Base-by-base conservation (phyloP, 2,797 vertebrate species). In the Acanthurus lineatus region DNA sequence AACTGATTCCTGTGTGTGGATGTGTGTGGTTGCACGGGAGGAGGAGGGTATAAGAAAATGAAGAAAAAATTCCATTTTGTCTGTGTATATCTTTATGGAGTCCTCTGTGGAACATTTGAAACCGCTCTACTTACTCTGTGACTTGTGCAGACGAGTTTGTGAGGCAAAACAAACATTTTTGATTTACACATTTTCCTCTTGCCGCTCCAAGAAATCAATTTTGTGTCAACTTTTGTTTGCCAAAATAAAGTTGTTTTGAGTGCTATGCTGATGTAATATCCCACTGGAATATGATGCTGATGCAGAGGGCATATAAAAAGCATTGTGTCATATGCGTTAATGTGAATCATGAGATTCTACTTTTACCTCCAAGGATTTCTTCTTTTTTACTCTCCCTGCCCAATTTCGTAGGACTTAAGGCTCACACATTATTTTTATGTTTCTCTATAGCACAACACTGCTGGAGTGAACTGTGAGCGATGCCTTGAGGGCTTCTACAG, bases 381-480 rank as follows among this genome's bases (percentile, higher is more conserved):
- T n/a, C n/a, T 32, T 4, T 63, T 32, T 1, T 52, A 5, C 20
- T 57, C 14, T 59, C 0, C 35, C 1, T 54, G 22, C 42, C 79
- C 1, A 52, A 14, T 53, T 54, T 9, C 71, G 4, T 60, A 5
- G 28, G 47, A 51, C 1, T 72, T 54, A 25, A 48, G 5, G 0
- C 20, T 73, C 16, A 64, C 25, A 25, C 15, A 14, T 44, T 16
- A 52, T 12, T 59, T 56, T 68, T 64, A 2, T 80, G 12, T 81
- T 38, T 47, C 73, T 88, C 62, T 83, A 63, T 47, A 99, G 98
- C 97, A 98, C 86, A 97, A 99, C 93, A 99, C 97, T 3, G 96
- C 95, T 9, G 98, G 98, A 44, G 82, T 97, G 79, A 99, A 99
- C 93, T 99, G 98, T 91, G 98, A 99, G 81, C 88, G 59, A 56